Percentiles rank a stretch among this genome's conserved stretches.
phyloP scores from a whole-genome alignment of 1,140 invertebrate genomes.

The Drosophila guanche region DNA sequence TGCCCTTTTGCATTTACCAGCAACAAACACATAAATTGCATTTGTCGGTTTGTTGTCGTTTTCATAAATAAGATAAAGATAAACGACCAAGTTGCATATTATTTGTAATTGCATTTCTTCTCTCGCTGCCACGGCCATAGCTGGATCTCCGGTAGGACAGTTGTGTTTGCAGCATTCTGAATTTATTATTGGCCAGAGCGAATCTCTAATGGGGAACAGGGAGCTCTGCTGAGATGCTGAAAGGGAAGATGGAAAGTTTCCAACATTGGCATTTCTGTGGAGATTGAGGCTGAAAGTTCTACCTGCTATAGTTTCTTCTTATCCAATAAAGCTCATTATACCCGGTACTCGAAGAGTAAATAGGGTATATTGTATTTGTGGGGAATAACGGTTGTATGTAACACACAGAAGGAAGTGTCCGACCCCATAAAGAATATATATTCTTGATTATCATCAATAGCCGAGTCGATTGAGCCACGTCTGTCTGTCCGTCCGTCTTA shows the following conservation, averaged over 20 bases:
- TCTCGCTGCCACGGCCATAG: conserved; percentile 29
- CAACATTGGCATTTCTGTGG: neutral
- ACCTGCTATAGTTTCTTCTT: too few species aligned
- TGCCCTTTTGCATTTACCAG: conserved; percentile 69
- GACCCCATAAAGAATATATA: too few species aligned
- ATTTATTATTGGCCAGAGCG: conserved; percentile 59
- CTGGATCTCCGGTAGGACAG: conserved; percentile 47
- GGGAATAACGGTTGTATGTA: too few species aligned
- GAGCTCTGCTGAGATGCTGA: conserved; percentile 41
- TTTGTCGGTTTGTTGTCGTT: conserved; percentile 84
- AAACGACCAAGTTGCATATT: conserved; percentile 82
- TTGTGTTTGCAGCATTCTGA: conserved; percentile 63
- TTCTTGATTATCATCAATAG: too few species aligned
- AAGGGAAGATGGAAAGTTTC: conserved; percentile 3
- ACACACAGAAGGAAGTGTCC: too few species aligned
- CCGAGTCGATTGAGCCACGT: too few species aligned
- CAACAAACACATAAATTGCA: conserved; percentile 83
- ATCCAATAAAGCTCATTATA: too few species aligned
- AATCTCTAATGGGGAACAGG: conserved; percentile 48
- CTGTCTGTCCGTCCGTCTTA: too few species aligned
- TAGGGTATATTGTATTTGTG: too few species aligned
- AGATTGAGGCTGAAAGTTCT: too few species aligned
- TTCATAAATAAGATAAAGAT: conserved; percentile 83
- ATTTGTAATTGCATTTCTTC: conserved; percentile 83
- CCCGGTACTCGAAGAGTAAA: too few species aligned